Evolutionary conservation across 2,113 vertebrate species (phyloP).

Genomic region (Fukomys damarensis): DNA sequence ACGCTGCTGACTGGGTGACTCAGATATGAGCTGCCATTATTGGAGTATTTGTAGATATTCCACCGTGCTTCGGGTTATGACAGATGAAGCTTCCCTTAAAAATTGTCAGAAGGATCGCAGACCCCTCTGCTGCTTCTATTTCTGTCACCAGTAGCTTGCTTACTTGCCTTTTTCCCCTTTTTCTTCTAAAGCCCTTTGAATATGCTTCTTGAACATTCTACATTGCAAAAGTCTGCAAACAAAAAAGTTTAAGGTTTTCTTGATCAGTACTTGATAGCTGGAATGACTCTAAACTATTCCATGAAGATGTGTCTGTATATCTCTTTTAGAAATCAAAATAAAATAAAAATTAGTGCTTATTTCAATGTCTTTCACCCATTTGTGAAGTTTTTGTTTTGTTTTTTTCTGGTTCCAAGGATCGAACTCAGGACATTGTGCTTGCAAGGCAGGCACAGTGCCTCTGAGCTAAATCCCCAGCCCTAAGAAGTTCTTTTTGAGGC

Average conservation of each 20-base stretch:
- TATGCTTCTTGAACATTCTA: not conserved
- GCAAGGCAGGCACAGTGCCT: too few species aligned
- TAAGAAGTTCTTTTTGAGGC: conserved; percentile 19
- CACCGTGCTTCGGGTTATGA: conserved; percentile 62
- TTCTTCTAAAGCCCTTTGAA: not conserved
- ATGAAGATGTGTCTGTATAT: not conserved
- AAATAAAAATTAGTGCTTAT: not conserved
- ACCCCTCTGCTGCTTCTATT: conserved; percentile 46
- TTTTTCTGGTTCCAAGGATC: too few species aligned
- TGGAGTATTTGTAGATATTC: conserved; percentile 62
- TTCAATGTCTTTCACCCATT: conserved; percentile 1
- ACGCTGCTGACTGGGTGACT: conserved; percentile 72
- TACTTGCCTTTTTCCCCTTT: not conserved
- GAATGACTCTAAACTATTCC: not conserved
- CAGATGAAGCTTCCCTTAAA: conserved; percentile 71
- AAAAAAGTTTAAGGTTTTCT: not conserved
- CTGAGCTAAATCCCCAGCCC: too few species aligned
- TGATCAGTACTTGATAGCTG: not conserved
- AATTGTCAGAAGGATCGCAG: conserved; percentile 70
- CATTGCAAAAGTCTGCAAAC: not conserved
- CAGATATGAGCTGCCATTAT: conserved; percentile 68
- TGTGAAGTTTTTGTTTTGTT: too few species aligned
- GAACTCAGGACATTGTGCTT: too few species aligned
- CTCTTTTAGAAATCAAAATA: not conserved
- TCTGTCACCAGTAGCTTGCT: conserved; percentile 35